Evolutionary conservation across 2,888 invertebrate species (phyloP), one percentile per base, ranked within the genome.

Genomic region (Eilema caniola): DNA sequence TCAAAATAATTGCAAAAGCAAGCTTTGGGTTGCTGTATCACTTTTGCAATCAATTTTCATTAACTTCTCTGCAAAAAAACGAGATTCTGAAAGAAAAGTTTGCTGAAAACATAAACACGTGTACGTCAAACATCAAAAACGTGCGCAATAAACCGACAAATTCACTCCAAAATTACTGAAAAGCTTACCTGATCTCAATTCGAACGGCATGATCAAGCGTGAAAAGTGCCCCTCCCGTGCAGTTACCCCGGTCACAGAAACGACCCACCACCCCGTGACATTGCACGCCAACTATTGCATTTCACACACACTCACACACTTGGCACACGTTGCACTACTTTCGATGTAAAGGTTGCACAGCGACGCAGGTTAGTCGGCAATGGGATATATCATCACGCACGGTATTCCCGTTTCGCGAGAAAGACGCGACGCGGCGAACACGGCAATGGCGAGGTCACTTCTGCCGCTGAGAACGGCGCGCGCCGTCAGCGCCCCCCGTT

Each of bases 151-250:
- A 70, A 81, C 53, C 71, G 66, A 63, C 37, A 67, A 67, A 74
- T 75, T 67, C 67, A 83, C 76, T 77, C 79, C 71, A 84, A 41
- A 84, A 81, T 81, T 74, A 77, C 80, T 87, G 84, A 86, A 88
- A 90, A 86, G 85, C 92, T 92, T 87, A 95, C 95, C 95, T 95
- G 94, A 89, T 94, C 94, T 92, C 89, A 89, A 85, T 85, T 94
- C 95, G 92, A 92, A 94, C 86, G 95, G 95, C 95, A 94, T 95
- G 90, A 89, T 91, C 88, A 91, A 88, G 89, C 89, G 92, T 91
- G 89, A 88, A 90, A 88, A 87, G 85, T 89, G 89, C 91, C 91
- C 92, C 90, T 89, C 90, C 90, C 89, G 86, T 88, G 85, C 88
- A 87, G 85, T 80, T 81, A 81, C 74, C 85, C 83, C 87, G 81